These are phyloP conservation scores for Drosophila arawakana DNA, from an alignment of 1,140 invertebrate genomes.

Conservation along the genomic window DNA sequence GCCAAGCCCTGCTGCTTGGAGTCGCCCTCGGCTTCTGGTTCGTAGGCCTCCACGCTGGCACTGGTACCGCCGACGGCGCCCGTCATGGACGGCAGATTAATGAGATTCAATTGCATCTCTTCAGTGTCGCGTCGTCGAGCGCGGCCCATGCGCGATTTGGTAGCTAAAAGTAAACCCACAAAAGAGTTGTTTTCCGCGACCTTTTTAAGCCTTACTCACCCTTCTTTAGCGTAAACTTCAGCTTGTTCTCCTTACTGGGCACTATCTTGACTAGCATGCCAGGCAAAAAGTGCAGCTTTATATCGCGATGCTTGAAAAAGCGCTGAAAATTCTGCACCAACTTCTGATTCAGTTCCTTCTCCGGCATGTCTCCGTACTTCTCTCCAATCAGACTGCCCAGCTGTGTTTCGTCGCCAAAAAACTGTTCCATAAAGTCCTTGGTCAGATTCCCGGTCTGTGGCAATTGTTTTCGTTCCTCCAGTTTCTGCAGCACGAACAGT, in stretches of 20 bases:
- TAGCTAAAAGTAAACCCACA: conserved; percentile 17
- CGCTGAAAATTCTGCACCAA: conserved; percentile 73
- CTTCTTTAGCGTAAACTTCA: conserved; percentile 79
- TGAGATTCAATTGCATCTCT: conserved; percentile 59
- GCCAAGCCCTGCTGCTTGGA: conserved; percentile 64
- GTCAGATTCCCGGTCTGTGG: conserved; percentile 72
- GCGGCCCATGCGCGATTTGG: conserved; percentile 59
- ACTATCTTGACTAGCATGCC: conserved; percentile 79
- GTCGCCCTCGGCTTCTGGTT: conserved; percentile 66
- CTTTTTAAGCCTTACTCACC: conserved; percentile 40
- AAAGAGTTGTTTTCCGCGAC: conserved; percentile 1
- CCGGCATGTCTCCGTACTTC: conserved; percentile 70
- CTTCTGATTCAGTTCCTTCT: conserved; percentile 74
- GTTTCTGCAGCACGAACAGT: conserved; percentile 78
- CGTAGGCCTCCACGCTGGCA: conserved; percentile 61
- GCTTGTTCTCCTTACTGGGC: conserved; percentile 80
- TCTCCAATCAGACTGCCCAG: conserved; percentile 66
- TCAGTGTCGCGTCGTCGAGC: conserved; percentile 63
- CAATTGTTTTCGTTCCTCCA: conserved; percentile 68
- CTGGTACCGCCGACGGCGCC: conserved; percentile 53
- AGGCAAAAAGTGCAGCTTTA: conserved; percentile 80
- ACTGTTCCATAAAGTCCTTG: conserved; percentile 78
- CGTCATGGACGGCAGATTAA: conserved; percentile 56
- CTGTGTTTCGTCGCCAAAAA: conserved; percentile 70
- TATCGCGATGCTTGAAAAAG: conserved; percentile 81